Evolutionary conservation across 2,888 invertebrate genomes (phyloP).

Genomic region (Biston stratarius): DNA sequence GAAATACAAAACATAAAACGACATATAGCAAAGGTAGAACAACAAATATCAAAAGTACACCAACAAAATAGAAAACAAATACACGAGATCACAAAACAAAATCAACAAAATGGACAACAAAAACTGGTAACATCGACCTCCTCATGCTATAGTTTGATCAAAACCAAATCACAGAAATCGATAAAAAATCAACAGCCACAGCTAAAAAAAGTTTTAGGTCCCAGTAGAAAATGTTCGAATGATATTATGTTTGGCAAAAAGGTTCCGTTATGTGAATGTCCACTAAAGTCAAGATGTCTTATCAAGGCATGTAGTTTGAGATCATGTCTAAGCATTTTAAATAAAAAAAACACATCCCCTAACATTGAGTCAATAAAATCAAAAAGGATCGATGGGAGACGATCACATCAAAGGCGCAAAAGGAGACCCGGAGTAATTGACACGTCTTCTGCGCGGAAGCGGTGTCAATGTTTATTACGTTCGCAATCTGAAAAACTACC

Average conservation of each 20-base stretch:
- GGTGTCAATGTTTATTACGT: slow-evolving; percentile 7
- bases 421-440: slow-evolving; percentile 1
- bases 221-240: neutral
- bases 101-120: no score
- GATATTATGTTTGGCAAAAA: neutral
- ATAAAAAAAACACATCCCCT: neutral
- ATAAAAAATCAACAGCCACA: no score
- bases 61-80: neutral
- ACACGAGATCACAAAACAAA: neutral
- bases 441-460: slow-evolving; percentile 6
- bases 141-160: neutral
- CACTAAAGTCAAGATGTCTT: neutral
- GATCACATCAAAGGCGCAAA: neutral
- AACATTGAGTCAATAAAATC: neutral
- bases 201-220: neutral
- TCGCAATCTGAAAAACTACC: slow-evolving; percentile 7
- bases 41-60: neutral
- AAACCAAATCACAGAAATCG: neutral
- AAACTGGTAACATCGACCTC: neutral
- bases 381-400: neutral
- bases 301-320: neutral
- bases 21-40: slow-evolving; percentile 5
- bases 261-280: neutral
- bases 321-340: slow-evolving; percentile 2
- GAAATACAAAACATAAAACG: slow-evolving; percentile 1